Evolutionary conservation across 1,140 invertebrate species (phyloP), one percentile per base, ranked within the genome.

Genomic region (Drosophila subpulchrella): DNA sequence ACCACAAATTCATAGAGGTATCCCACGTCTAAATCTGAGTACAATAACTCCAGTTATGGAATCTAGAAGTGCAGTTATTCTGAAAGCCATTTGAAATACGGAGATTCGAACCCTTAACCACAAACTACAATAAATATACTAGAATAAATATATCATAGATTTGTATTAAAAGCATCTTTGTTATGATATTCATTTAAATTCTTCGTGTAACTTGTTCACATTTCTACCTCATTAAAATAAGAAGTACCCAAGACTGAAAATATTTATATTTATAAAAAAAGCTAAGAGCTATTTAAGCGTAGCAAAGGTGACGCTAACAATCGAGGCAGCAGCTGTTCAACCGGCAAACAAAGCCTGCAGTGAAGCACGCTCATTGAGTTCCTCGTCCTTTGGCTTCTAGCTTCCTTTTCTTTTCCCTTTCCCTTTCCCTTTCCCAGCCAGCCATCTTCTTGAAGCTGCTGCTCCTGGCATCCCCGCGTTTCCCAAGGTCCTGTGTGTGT

Each of bases 261-360:
- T 61, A 39, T 59, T 24, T 32, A 32, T 24, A 30, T 63, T 42
- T 3, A 34, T 63, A 15, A 17, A 27, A 27, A 63, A 32, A 24
- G 4, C 36, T 59, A 13, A 58, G 60, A 60, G 38, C 60, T 55
- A 59, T 59, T 60, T 24, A 34, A 60, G 60, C 36, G 17, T 27
- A 38, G 20, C 13, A 15, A 60, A 42, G 38, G 56, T 63, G 38
- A 60, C 30, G 30, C 46, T 73, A 77, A 74, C 60, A 74, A 75
- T 78, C 67, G 75, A 68, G 71, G 56, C 72, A 67, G 47, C 60
- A 57, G 58, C 73, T 80, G 81, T 67, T 77, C 81, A 72, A 68
- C 59, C 80, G 63, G 58, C 80, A 89, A 89, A 81, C 84, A 88
- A 84, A 83, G 83, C 84, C 76, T 67, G 74, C 77, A 81, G 32